A percentile compares a stretch with the other conserved stretches of the same genome.
Evolutionary conservation across 2,888 invertebrate genomes (phyloP).

Genomic region (Apeira syringaria): DNA sequence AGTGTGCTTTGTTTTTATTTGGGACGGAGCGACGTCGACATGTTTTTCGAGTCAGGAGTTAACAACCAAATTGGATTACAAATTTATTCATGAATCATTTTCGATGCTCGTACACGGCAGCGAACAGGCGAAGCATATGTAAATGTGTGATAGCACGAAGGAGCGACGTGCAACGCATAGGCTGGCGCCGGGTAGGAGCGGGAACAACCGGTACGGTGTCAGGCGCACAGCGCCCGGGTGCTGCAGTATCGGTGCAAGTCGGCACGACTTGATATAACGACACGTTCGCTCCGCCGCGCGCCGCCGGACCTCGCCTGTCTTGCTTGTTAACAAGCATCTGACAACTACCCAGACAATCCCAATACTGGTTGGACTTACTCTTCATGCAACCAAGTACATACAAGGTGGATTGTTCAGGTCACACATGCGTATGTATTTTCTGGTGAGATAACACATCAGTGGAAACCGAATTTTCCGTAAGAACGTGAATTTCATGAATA

Average conservation of each 20-base stretch:
- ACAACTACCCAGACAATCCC: conserved; percentile 9
- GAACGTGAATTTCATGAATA: too few relatives aligned
- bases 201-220: not conserved
- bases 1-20: conserved; percentile 56
- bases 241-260: not conserved
- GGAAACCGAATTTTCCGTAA: too few relatives aligned
- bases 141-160: conserved; percentile 77
- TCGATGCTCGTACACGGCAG: conserved; percentile 74
- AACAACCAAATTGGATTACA: conserved; percentile 76
- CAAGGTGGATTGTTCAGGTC: not conserved
- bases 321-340: conserved; percentile 17
- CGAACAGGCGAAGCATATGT: conserved; percentile 74
- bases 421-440: too few relatives aligned
- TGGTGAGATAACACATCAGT: too few relatives aligned
- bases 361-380: not conserved
- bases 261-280: not conserved
- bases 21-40: conserved; percentile 48
- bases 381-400: not conserved
- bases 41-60: conserved; percentile 66
- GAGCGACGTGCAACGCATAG: conserved; percentile 55
- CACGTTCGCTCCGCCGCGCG: too few relatives aligned
- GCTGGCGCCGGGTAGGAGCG: conserved; percentile 27
- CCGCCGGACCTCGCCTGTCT: conserved; percentile 6
- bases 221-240: not conserved
- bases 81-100: conserved; percentile 82